Base-by-base conservation (phyloP, 2,888 invertebrate genomes). In the Nephrotoma guestfalica region DNA sequence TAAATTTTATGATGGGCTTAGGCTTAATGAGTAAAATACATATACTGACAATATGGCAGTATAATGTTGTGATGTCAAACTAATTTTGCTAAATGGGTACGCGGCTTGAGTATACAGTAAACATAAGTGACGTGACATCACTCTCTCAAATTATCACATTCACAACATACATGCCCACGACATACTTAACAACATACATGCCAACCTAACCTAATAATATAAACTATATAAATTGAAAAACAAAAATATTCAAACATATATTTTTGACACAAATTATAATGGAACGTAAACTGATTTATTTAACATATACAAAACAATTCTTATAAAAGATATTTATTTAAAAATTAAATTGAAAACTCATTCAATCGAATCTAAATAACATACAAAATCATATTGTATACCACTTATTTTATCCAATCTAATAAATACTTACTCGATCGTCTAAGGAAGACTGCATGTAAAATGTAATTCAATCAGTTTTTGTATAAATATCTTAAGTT, bases 381-480 rank as follows among this genome's bases (percentile, higher is more conserved):
- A 15, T 41, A n/a, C 41, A 41, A 40, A 40, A 47, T 13, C 11
- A 3, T 43, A 45, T 30, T 85, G 7, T 85, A 45, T 42, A 85
- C 42, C 9, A 43, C 41, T 9, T 47, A 43, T 15, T 83, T 43
- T 42, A 9, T 71, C 71, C 71, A 71, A 71, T 71, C 71, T 71
- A 71, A 71, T 30, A 15, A 85, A 45, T 88, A 88, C 88, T 88
- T 87, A 88, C 88, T 87, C 83, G 86, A 87, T 86, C 83, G 87
- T 86, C 87, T 87, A 71, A 86, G 87, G 86, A 87, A 88, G 87
- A 87, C 87, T 88, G 87, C 86, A 83, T 86, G 87, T 86, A 87
- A 87, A 86, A 85, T 45, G 57, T 30, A 86, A 86, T 84, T 71
- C 30, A 71, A 71, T 71, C 71, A 71, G 83, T 83, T 84, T 40